A percentile compares a stretch with the other conserved stretches of the same genome.
phyloP scores from a whole-genome alignment of 2,888 invertebrate genomes.

The Venustoraphidia nigricollis region DNA sequence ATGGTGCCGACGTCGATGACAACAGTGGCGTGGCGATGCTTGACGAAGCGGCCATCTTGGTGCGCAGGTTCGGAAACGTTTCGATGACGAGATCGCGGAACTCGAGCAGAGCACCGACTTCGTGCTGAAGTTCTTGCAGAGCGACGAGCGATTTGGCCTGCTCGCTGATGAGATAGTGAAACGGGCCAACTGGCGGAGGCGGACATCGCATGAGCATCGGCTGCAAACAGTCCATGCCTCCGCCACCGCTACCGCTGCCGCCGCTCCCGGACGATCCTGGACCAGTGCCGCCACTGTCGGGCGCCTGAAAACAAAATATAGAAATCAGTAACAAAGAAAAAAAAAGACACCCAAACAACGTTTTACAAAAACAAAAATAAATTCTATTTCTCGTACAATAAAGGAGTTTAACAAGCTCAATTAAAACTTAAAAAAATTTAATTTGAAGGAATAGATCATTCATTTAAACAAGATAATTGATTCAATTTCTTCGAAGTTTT shows the following conservation, averaged over 20 bases:
- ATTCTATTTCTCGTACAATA: too few relatives aligned
- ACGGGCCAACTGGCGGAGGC: slow-evolving; percentile 52
- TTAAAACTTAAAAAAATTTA: too few relatives aligned
- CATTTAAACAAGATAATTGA: too few relatives aligned
- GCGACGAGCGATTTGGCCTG: slow-evolving; percentile 78
- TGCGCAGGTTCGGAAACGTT: slow-evolving; percentile 81
- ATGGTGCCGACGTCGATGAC: slow-evolving; percentile 28
- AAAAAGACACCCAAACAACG: too few relatives aligned
- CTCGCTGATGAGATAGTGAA: slow-evolving; percentile 72
- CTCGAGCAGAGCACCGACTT: slow-evolving; percentile 79
- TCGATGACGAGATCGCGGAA: slow-evolving; percentile 89
- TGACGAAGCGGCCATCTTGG: slow-evolving; percentile 61
- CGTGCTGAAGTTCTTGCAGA: slow-evolving; percentile 84
- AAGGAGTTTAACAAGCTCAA: too few relatives aligned
- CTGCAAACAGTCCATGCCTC: slow-evolving; percentile 69
- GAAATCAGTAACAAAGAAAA: not conserved
- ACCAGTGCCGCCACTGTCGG: slow-evolving; percentile 20
- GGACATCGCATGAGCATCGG: slow-evolving; percentile 53
- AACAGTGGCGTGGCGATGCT: slow-evolving; percentile 22
- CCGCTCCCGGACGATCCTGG: slow-evolving; percentile 17
- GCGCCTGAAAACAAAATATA: slow-evolving; percentile 2
- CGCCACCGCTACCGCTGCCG: slow-evolving; percentile 1
- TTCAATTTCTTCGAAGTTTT: too few relatives aligned
- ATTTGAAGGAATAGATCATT: too few relatives aligned
- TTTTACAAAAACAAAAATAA: too few relatives aligned